Evolutionary conservation across 2,113 vertebrate species (phyloP).

Genomic region (Sapayoa aenigma): DNA sequence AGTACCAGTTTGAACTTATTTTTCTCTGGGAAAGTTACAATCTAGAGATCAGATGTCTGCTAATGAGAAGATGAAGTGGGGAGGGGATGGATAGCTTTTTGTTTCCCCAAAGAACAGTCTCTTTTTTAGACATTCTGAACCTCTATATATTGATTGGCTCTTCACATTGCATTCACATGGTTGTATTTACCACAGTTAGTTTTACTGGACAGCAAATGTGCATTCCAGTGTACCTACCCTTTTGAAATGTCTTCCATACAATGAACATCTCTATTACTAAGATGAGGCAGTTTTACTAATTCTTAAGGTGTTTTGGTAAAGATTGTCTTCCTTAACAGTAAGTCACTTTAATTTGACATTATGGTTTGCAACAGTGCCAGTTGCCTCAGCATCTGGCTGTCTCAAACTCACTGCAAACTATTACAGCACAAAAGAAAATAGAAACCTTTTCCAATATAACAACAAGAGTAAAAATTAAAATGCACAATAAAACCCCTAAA

Average conservation of each 20-base stretch:
- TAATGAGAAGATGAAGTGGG: not conserved
- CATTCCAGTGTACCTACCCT: not conserved
- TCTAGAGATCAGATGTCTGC: not conserved
- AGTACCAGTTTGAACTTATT: not conserved
- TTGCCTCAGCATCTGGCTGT: not conserved
- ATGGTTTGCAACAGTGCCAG: not conserved
- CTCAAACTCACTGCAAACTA: not conserved
- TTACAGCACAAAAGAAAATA: not conserved
- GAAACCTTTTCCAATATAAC: not conserved
- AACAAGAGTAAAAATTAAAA: not conserved
- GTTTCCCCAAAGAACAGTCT: not conserved
- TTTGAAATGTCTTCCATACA: not conserved
- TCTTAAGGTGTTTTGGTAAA: not conserved
- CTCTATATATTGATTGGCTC: not conserved
- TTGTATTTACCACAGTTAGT: not conserved
- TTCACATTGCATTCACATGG: not conserved
- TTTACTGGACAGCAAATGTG: not conserved
- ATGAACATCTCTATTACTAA: not conserved
- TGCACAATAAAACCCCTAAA: not conserved
- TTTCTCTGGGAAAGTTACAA: not conserved
- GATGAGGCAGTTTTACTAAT: not conserved
- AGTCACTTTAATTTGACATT: not conserved
- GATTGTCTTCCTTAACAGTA: not conserved
- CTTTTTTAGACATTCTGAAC: not conserved
- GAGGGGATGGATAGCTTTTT: not conserved